phyloP scores from a whole-genome alignment of 1,140 invertebrate species.

The Drosophila subobscura region DNA sequence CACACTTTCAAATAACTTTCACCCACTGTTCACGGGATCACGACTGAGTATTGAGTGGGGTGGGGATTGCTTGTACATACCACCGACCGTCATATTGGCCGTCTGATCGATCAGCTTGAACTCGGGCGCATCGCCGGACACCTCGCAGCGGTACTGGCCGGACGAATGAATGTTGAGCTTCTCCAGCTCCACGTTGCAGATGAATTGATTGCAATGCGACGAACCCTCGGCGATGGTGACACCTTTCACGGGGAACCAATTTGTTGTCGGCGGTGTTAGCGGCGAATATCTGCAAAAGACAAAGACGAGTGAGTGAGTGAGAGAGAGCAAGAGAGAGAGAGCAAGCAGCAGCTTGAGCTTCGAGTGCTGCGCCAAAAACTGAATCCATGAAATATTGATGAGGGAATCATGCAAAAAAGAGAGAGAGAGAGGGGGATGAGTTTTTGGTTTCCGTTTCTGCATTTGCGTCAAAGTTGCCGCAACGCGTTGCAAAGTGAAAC shows the following conservation, averaged over 20 bases:
- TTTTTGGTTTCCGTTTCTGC: constrained; percentile 43
- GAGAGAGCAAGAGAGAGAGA: constrained; percentile 9
- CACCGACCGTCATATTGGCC: constrained; percentile 87
- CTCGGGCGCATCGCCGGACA: constrained; percentile 87
- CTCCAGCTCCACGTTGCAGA: constrained; percentile 85
- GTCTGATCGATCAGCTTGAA: constrained; percentile 86
- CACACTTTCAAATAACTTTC: background rate
- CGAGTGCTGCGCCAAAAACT: constrained; percentile 73
- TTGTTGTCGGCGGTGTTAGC: constrained; percentile 81
- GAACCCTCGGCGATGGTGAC: constrained; percentile 91
- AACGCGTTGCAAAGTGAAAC: constrained; percentile 54
- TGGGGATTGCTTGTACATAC: constrained; percentile 73
- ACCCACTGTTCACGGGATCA: background rate
- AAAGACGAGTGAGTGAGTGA: constrained; percentile 3
- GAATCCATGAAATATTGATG: constrained; percentile 80
- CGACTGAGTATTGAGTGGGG: background rate
- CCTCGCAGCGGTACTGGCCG: constrained; percentile 87
- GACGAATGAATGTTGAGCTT: constrained; percentile 84
- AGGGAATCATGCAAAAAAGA: constrained; percentile 62
- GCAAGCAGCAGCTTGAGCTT: constrained; percentile 36
- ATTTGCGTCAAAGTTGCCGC: constrained; percentile 35
- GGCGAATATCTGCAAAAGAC: constrained; percentile 82
- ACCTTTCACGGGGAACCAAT: constrained; percentile 85
- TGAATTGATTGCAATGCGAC: constrained; percentile 86
- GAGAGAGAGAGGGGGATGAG: background rate